Evolutionary conservation across 2,888 invertebrate species (phyloP).

Genomic region (Parnassius glacialis): DNA sequence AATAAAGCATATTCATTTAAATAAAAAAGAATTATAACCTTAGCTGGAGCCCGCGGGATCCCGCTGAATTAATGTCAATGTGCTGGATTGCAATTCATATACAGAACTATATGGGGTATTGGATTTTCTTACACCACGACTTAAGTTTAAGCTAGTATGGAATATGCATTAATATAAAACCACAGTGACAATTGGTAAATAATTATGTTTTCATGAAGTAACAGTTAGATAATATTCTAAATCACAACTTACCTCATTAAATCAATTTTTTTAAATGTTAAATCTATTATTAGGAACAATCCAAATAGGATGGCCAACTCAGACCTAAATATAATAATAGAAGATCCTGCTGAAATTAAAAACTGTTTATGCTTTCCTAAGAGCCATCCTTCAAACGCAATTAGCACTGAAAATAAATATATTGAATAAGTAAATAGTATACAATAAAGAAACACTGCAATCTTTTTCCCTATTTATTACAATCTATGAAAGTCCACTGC

Average conservation of each 20-base stretch:
- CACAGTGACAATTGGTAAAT: too few species aligned
- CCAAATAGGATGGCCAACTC: constrained; percentile 94
- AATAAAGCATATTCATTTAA: too few species aligned
- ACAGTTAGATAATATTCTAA: not conserved
- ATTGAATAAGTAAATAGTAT: not conserved
- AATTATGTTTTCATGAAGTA: too few species aligned
- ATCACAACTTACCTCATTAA: constrained; percentile 47
- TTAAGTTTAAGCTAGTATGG: too few species aligned
- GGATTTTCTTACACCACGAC: too few species aligned
- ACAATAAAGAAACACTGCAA: not conserved
- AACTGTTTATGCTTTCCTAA: constrained; percentile 87
- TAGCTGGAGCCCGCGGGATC: too few species aligned
- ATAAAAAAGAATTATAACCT: too few species aligned
- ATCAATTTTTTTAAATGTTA: constrained; percentile 85
- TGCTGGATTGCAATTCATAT: too few species aligned
- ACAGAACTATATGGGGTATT: too few species aligned
- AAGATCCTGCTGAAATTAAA: constrained; percentile 91
- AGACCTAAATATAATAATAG: constrained; percentile 93
- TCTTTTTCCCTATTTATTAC: not conserved
- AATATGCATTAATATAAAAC: too few species aligned
- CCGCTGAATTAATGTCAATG: too few species aligned
- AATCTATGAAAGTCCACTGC: too few species aligned
- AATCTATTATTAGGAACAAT: constrained; percentile 89
- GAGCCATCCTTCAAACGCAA: constrained; percentile 93
- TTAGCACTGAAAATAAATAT: constrained; percentile 84